A percentile compares a stretch with the other conserved stretches of the same genome.
phyloP scores from a whole-genome alignment of 2,888 invertebrate species.

The Tetragnatha montana region DNA sequence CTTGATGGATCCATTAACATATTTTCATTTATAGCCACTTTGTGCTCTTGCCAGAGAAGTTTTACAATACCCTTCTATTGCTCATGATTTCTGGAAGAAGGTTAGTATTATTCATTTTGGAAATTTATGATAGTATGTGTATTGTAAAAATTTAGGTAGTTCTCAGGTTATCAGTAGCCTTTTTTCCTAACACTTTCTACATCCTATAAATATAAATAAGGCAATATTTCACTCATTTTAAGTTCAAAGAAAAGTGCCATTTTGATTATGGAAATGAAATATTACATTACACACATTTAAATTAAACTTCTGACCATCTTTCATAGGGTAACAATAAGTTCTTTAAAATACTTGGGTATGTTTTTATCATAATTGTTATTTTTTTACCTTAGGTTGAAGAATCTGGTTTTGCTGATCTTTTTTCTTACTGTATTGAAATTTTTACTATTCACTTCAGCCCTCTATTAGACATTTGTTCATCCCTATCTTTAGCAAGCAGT shows the following conservation, averaged over 20 bases:
- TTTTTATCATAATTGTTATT: background rate
- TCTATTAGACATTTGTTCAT: slow-evolving; percentile 74
- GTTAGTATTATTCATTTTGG: slow-evolving; percentile 71
- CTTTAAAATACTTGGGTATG: no score
- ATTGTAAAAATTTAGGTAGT: no score
- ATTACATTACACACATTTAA: no score
- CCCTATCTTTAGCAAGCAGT: slow-evolving; percentile 72
- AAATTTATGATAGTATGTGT: no score
- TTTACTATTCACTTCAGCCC: slow-evolving; percentile 75
- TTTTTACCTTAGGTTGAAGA: slow-evolving; percentile 74
- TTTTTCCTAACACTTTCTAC: no score
- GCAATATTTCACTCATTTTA: no score
- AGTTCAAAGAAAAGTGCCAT: no score
- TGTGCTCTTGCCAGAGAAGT: slow-evolving; percentile 74
- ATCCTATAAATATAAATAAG: no score
- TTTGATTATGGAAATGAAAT: no score
- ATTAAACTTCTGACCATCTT: no score
- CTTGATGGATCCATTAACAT: background rate
- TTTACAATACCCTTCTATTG: slow-evolving; percentile 74
- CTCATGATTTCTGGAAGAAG: slow-evolving; percentile 75
- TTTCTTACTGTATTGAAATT: slow-evolving; percentile 73
- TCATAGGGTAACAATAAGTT: no score
- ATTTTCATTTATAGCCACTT: slow-evolving; percentile 73
- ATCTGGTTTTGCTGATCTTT: slow-evolving; percentile 74
- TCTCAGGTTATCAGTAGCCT: no score